A percentile compares a stretch with the other conserved stretches of the same genome.
phyloP scores from a whole-genome alignment of 2,113 vertebrate genomes.

The Myrmecophaga tridactyla region DNA sequence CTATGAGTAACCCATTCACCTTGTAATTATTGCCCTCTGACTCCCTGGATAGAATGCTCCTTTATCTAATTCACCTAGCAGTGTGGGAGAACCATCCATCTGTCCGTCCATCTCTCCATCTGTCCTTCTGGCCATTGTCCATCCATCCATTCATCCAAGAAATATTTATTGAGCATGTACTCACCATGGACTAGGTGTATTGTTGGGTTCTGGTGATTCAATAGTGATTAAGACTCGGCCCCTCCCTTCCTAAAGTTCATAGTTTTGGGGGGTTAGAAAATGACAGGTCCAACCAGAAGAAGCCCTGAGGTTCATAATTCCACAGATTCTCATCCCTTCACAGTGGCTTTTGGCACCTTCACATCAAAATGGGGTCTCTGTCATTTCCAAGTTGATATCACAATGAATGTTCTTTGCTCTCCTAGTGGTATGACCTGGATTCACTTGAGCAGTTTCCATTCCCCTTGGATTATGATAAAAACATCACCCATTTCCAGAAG shows the following conservation, averaged over 20 bases:
- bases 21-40: accelerated
- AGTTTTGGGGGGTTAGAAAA: neutral
- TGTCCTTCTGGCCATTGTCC: neutral
- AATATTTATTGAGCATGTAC: neutral
- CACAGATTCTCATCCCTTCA: neutral
- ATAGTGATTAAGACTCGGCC: no score
- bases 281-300: neutral
- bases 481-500: constrained; percentile 91
- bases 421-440: constrained; percentile 93
- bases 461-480: constrained; percentile 86
- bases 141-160: neutral
- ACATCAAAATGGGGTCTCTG: accelerated
- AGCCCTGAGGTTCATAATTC: neutral
- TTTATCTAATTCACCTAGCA: neutral
- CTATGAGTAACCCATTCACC: neutral
- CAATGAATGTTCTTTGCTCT: neutral
- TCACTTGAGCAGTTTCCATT: constrained; percentile 88
- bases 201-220: neutral
- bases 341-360: neutral
- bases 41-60: neutral
- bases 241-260: neutral
- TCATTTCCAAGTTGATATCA: neutral
- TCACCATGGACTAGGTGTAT: no score
- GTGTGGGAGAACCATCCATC: neutral
- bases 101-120: neutral